These are phyloP conservation scores for Toxotes jaculatrix DNA, from an alignment of 2,113 vertebrate genomes.

Conservation along the genomic window DNA sequence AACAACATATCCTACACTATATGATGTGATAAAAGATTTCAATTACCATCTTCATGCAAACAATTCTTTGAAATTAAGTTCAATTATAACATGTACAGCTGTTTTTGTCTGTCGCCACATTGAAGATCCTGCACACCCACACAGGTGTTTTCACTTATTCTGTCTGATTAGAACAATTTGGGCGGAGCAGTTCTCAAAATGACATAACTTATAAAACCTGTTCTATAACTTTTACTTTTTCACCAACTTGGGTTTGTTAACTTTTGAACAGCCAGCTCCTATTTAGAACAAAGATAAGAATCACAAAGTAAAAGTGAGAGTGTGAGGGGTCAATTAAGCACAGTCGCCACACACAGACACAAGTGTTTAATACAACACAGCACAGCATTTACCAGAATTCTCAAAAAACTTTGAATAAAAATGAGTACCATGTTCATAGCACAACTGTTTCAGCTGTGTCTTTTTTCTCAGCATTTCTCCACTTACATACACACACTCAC, in stretches of 20 bases:
- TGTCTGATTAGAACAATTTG: background rate
- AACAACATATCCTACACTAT: background rate
- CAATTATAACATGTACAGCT: background rate
- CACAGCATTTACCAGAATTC: background rate
- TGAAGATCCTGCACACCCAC: background rate
- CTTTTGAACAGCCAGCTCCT: background rate
- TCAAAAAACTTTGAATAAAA: background rate
- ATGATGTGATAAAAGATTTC: background rate
- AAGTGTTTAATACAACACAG: background rate
- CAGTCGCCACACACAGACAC: background rate
- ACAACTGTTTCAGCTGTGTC: background rate
- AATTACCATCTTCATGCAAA: background rate
- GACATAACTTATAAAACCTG: background rate
- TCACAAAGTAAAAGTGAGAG: background rate
- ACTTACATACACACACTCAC: background rate
- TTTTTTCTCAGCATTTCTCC: background rate
- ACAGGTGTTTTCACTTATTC: constrained; percentile 30
- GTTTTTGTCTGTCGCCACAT: background rate
- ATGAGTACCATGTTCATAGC: background rate
- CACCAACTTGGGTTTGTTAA: background rate
- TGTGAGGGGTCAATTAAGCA: background rate
- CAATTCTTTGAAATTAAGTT: background rate
- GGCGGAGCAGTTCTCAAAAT: background rate
- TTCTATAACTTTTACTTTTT: background rate
- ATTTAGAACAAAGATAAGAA: background rate